Base-by-base conservation (phyloP, 2,113 vertebrate species). In the Cathartes aura region DNA sequence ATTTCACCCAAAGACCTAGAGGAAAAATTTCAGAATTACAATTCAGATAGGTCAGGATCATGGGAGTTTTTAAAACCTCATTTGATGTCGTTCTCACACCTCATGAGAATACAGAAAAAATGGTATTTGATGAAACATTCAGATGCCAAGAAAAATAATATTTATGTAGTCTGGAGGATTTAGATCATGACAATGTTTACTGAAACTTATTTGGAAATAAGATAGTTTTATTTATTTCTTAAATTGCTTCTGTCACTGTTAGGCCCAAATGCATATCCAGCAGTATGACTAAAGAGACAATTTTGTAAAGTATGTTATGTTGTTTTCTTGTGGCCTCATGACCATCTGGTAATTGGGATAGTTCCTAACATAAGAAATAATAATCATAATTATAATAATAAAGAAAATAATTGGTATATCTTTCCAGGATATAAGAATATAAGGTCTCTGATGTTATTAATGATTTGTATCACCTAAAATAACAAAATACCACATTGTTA, bases 221-320 rank as follows among this genome's bases (percentile, higher is more conserved):
- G 18, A 21, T 20, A 15, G 3, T 26, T 86, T 52, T 12, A 45
- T 66, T 38, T 78, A 45, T 85, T 82, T 79, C 4, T 45, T 85
- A 63, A 71, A 55, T 55, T 59, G 2, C 5, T 79, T 8, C 11
- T 80, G 7, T 87, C 1, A 0, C 5, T 74, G 4, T 64, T 64
- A 76, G 15, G 5, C 5, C 6, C 16, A 88, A 67, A 78, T 56
- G 2, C 29, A 23, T 38, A 55, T 42, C 23, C 11, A 42, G 11
- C 6, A 75, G 21, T 30, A 59, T 26, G 56, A 91, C 4, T 83
- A 62, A 60, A 67, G 8, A 55, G 47, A 23, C 5, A 62, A 4
- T 34, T 40, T 78, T 78, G 34, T 26, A 27, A 55, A 40, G 4
- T 19, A 29, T 0, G 0, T n/a, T 58, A 24, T 9, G 2, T 38